A percentile compares a stretch with the other conserved stretches of the same genome.
Conservation (phyloP, 2,113 vertebrate species). For the rat (Rattus norvegicus) region DNA sequence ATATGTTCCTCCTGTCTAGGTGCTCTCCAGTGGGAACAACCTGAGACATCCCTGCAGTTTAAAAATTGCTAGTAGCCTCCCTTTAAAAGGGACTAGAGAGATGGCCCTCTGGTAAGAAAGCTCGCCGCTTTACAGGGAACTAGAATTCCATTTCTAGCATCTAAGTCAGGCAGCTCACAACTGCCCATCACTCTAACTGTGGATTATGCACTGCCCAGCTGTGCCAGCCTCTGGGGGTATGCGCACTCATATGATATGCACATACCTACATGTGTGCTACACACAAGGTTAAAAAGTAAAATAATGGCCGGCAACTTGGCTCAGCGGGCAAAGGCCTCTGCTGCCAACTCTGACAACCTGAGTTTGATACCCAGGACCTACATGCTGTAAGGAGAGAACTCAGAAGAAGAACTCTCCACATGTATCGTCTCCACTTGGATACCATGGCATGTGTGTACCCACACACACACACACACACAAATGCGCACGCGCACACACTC, state of each 20-base stretch:
- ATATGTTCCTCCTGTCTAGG: background rate
- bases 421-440: background rate
- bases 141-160: background rate
- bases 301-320: background rate
- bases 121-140: background rate
- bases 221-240: background rate
- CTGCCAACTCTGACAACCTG: background rate
- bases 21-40: background rate
- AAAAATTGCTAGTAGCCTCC: background rate
- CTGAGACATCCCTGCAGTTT: background rate
- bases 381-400: background rate
- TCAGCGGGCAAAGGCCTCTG: background rate
- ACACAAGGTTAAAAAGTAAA: background rate
- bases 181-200: background rate
- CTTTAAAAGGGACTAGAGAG: background rate
- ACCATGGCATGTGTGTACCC: background rate
- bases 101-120: background rate
- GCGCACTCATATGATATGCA: background rate
- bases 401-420: background rate
- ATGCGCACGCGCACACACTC: background rate
- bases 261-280: background rate
- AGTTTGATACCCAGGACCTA: background rate
- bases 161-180: background rate
- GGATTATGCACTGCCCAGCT: background rate
- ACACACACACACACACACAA: background rate